Evolutionary conservation across 2,888 invertebrate genomes (phyloP), one percentile per base, ranked within the genome.

Genomic region (Lucinisca nassula): DNA sequence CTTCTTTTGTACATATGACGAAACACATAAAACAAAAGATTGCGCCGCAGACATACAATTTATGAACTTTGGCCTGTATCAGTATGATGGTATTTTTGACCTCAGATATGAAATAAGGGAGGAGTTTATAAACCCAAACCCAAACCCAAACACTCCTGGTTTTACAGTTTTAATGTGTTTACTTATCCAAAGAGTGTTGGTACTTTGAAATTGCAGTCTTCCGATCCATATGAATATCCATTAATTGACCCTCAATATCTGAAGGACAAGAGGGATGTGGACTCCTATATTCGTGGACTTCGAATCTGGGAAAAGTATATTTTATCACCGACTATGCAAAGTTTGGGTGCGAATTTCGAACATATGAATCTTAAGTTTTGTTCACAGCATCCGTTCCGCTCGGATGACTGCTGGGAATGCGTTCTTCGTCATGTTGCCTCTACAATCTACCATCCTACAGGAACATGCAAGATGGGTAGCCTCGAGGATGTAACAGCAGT

Each of bases 381-480:
- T 30, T 61, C 61, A 4, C n/a, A 81, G 1, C 77, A 58, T 14
- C 0, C 38, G 14, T 78, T 78, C 30, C 55, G 77, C 8, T 70
- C 85, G 1, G 82, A 85, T 55, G 77, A 55, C 6, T 87, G 76
- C 45, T 90, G 87, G 87, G 75, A 55, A 21, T 90, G 85, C 49
- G n/a, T 77, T 12, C 38, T 84, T 10, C 8, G 75, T 21, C 32
- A 58, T 8, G 51, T 72, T 12, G 73, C 82, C 0, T 32, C 49
- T 0, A 82, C 79, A 0, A 70, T 82, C 32, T 84, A 79, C 95
- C 98, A 98, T 95, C 97, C 97, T 0, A 97, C 97, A 0, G 98
- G 98, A 0, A 98, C 98, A 0, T 98, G 98, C 93, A 97, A 97
- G n/a, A 98, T 98, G 94, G 98, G 98, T 0, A 95, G 84, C 27